These are phyloP conservation scores for Dasysyrphus tricinctus DNA, from an alignment of 2,888 invertebrate genomes.

Conservation along the genomic window DNA sequence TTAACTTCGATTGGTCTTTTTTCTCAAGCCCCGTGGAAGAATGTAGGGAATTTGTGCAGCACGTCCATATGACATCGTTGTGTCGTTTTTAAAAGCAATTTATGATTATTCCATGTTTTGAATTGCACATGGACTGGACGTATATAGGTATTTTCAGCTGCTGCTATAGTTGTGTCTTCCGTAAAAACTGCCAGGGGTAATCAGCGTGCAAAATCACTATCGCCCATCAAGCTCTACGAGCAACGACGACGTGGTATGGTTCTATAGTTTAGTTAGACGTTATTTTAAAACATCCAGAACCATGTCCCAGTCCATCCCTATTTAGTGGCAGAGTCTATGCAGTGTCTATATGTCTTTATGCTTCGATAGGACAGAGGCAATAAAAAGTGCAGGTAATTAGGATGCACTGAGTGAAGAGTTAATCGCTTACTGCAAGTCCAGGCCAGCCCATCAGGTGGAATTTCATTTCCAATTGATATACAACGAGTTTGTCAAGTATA, in stretches of 20 bases:
- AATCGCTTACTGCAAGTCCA: slow-evolving; percentile 37
- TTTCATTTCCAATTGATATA: slow-evolving; percentile 44
- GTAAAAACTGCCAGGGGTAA: slow-evolving; percentile 27
- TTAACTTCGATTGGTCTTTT: slow-evolving; percentile 1
- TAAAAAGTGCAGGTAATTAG: slow-evolving; percentile 56
- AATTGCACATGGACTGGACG: slow-evolving; percentile 22
- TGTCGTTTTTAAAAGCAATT: slow-evolving; percentile 38
- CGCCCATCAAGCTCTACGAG: slow-evolving; percentile 31
- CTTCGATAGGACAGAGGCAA: slow-evolving; percentile 6
- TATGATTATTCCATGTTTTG: slow-evolving; percentile 41
- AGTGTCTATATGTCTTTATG: not conserved
- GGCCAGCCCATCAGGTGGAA: slow-evolving; percentile 22
- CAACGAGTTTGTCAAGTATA: slow-evolving; percentile 39
- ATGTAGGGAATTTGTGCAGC: slow-evolving; percentile 25
- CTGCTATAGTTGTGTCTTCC: slow-evolving; percentile 16
- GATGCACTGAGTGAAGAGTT: slow-evolving; percentile 45
- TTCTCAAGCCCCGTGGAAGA: slow-evolving; percentile 1
- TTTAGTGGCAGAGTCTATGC: not conserved
- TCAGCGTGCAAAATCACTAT: slow-evolving; percentile 44
- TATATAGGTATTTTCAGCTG: not conserved
- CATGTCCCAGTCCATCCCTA: slow-evolving; percentile 23
- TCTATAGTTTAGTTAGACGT: not conserved
- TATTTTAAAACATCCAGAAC: not conserved
- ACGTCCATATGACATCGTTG: slow-evolving; percentile 41
- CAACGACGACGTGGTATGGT: not conserved